phyloP scores from a whole-genome alignment of 1,140 invertebrate genomes.

The Danaus melanippus region DNA sequence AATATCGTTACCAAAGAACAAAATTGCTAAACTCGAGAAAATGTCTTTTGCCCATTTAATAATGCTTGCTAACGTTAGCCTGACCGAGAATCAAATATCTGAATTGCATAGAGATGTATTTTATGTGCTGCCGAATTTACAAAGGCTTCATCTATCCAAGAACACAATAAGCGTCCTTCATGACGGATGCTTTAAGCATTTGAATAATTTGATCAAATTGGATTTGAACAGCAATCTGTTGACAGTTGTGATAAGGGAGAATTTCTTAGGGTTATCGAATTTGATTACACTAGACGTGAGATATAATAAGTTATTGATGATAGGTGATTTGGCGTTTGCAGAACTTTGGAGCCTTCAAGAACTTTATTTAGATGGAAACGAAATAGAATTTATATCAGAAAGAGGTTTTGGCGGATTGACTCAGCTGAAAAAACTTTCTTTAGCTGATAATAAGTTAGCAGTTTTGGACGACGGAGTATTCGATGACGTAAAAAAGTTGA shows the following conservation, averaged over 20 bases:
- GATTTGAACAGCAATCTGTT: conserved; percentile 81
- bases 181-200: conserved; percentile 80
- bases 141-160: conserved; percentile 76
- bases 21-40: conserved; percentile 76
- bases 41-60: conserved; percentile 80
- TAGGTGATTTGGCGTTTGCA: conserved; percentile 81
- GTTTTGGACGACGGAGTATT: conserved; percentile 78
- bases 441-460: conserved; percentile 82
- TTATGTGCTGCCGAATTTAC: conserved; percentile 78
- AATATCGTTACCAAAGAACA: conserved; percentile 78
- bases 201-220: conserved; percentile 77
- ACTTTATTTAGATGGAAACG: conserved; percentile 82
- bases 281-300: conserved; percentile 79
- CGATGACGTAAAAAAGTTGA: conserved; percentile 75
- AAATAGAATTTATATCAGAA: conserved; percentile 76
- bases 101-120: conserved; percentile 82
- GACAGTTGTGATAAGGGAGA: conserved; percentile 77
- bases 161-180: conserved; percentile 82
- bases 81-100: conserved; percentile 80
- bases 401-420: conserved; percentile 81
- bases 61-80: conserved; percentile 76
- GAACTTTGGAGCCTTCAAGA: conserved; percentile 81
- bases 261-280: conserved; percentile 79
- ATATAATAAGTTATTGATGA: conserved; percentile 79
- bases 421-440: conserved; percentile 77